Evolutionary conservation across 2,113 vertebrate species (phyloP), one percentile per base, ranked within the genome.

Genomic region (Microtus richardsoni): DNA sequence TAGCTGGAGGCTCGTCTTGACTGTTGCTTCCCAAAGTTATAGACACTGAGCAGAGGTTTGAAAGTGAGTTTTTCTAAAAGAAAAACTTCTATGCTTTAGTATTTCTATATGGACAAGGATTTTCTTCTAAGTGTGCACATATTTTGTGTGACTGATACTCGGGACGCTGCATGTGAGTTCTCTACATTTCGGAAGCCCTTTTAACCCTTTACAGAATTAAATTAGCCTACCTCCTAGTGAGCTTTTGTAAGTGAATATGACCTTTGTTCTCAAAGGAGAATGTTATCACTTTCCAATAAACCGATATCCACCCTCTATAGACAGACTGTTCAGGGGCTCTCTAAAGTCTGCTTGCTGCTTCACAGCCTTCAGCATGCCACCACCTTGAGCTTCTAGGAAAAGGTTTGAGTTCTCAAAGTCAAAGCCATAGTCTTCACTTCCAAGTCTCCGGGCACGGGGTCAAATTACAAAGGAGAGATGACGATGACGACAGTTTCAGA

Each of bases 141-240:
- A 83, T 88, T n/a, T 75, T 4, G 2, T 54, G 12, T 52, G 79
- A 68, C 36, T 71, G 22, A 52, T 68, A 73, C 8, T 74, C 58
- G n/a, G 33, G 21, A 24, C 7, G 36, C 49, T 74, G 54, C 49
- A 64, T 93, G 58, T 66, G 33, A 96, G 75, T 90, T 47, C 62
- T 19, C 5, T 73, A n/a, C 28, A 41, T 95, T 85, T 86, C 21
- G 73, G 70, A 14, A 89, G 60, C n/a, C 17, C 41, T 79, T 30
- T 54, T 80, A 88, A 92, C 89, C 90, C 30, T 78, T 73, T 79
- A 12, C 84, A 58, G 36, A 95, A 82, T 88, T 90, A 93, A 94
- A 82, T 85, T 66, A 85, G 47, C 33, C 44, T 60, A 10, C 9
- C 9, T 73, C 10, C 70, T 73, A 91, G 36, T 44, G 33, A 44